Evolutionary conservation across 2,797 vertebrate genomes (phyloP), one percentile per base, ranked within the genome.

Genomic region (Thamnophis elegans): DNA sequence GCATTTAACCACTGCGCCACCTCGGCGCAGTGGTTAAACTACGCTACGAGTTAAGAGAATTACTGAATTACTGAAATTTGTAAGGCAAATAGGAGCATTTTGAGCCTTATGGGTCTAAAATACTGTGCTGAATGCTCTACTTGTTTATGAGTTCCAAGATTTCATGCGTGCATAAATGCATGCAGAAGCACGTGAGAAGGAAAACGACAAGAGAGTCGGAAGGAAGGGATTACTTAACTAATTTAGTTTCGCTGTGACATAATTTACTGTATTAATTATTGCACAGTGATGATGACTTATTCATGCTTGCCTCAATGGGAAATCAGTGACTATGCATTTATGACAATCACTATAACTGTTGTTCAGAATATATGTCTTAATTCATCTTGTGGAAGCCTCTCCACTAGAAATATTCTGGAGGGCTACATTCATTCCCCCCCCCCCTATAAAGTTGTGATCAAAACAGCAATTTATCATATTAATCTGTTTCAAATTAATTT

Each of bases 401-500:
- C 32, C 42, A 20, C 42, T 36, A 32, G 51, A 89, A 87, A 54
- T 88, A 56, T 91, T 91, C 47, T 93, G 58, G 55, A 55, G 85
- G 13, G 56, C 14, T 36, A 59, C 20, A 60, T 59, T 82, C 85
- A 93, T 60, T 93, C 73, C 22, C 1, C 26, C 26, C n/a, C n/a
- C n/a, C 59, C 65, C 92, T 73, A 91, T 93, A 92, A 93, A 94
- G 91, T 94, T 92, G 68, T 92, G 93, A 94, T 53, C 91, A 87
- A 94, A 95, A 94, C 78, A 68, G 12, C 92, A 55, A 62, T 93
- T 54, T 92, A 22, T 36, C 91, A 55, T 6, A 95, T 91, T 95
- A 97, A 96, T 94, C 90, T 90, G 51, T 94, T 60, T 47, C 89
- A 0, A 1, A 89, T 94, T 95, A 89, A 78, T 94, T 89, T 93